Base-by-base conservation (phyloP, 2,113 vertebrate genomes). In the Proterorhinus semilunaris region DNA sequence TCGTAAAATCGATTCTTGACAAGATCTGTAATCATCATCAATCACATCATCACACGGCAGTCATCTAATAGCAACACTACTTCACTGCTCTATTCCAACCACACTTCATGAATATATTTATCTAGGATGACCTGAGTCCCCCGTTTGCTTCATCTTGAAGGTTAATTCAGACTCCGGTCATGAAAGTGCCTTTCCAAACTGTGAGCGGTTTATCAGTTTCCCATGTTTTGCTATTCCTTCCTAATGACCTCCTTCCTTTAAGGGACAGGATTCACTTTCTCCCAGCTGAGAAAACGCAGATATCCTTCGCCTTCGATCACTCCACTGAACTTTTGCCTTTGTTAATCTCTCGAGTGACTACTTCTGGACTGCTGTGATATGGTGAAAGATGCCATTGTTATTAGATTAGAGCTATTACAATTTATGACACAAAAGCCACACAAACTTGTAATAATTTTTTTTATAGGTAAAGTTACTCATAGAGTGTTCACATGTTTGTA, bases 61-160 rank as follows among this genome's bases (percentile, higher is more conserved):
- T 84, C 46, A 59, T 66, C 73, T 69, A 74, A 36, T 63, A 44
- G 71, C 77, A 62, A 44, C 49, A 44, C 65, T 66, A 62, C 82
- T 73, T 75, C 68, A 73, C 64, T 70, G 66, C 74, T 83, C 77
- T 71, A 77, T 76, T 63, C 63, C 68, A 59, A 90, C 87, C 78
- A 84, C 82, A 84, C 75, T 65, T 84, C 74, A 87, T 89, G 78
- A 89, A 89, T 86, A 86, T 78, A 87, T 87, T 89, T 87, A 83
- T 86, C 68, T 62, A 84, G 66, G 65, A 84, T 88, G 87, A 89
- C 85, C 83, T 88, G 82, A 86, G 85, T 81, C 66, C 74, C 71
- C 72, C 67, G 63, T 76, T 86, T 88, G 83, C 78, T 85, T 89
- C 74, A 83, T 79, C 74, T 79, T 70, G 0, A 83, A 83, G 84